Conservation (phyloP, 2,888 invertebrate species). For the Apamea epomidion region DNA sequence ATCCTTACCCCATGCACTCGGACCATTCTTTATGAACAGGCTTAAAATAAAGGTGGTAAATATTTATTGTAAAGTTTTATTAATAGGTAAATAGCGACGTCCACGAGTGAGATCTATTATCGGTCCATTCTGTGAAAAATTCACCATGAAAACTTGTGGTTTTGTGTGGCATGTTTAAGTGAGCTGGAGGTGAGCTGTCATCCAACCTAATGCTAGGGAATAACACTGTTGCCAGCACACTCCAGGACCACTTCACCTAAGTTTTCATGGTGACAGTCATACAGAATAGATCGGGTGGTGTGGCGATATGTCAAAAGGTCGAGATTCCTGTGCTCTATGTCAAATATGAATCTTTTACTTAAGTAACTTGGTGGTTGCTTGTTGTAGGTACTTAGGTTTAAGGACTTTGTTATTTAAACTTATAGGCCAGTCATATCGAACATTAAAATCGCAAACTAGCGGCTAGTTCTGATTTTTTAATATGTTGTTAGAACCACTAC, state of each 20-base stretch:
- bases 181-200: neutral
- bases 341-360: neutral
- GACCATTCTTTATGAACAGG: neutral
- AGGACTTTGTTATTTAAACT: neutral
- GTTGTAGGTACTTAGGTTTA: neutral
- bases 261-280: neutral
- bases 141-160: neutral
- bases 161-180: too few relatives aligned
- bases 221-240: too few relatives aligned
- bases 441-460: too few relatives aligned
- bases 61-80: neutral
- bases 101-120: neutral
- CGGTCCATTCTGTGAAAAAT: neutral
- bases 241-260: neutral
- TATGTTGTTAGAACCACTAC: too few relatives aligned
- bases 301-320: neutral
- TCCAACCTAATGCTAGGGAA: too few relatives aligned
- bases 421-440: too few relatives aligned
- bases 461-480: too few relatives aligned
- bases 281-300: neutral
- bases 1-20: neutral
- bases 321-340: neutral
- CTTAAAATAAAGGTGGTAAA: neutral
- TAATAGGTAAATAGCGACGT: neutral
- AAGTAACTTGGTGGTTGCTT: neutral